A percentile compares a stretch with the other conserved stretches of the same genome.
Evolutionary conservation across 2,797 vertebrate species (phyloP).

Genomic region (Enteromius thamalakanensis): DNA sequence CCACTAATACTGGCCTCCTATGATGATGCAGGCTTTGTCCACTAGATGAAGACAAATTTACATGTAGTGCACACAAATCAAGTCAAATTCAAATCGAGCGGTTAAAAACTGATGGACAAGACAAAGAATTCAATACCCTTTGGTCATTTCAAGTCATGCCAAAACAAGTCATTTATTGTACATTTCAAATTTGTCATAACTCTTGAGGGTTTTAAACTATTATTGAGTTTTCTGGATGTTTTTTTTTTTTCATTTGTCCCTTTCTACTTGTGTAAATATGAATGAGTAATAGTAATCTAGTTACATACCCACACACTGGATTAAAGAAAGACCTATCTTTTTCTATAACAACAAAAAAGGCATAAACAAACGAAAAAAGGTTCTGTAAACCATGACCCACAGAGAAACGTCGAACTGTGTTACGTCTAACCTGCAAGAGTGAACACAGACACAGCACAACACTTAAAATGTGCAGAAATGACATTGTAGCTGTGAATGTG

Average conservation of each 20-base stretch:
- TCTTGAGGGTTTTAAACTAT: conserved; percentile 38
- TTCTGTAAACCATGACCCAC: conserved; percentile 28
- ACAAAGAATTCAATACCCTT: conserved; percentile 35
- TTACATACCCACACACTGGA: conserved; percentile 28
- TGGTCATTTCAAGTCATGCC: conserved; percentile 65
- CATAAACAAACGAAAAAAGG: not conserved
- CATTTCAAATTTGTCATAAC: conserved; percentile 67
- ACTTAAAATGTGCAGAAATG: conserved; percentile 30
- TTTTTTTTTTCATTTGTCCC: conserved; percentile 13
- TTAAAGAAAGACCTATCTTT: conserved; percentile 11
- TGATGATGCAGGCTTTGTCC: not conserved
- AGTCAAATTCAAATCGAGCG: not conserved
- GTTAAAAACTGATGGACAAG: not conserved
- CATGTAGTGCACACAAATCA: too few relatives aligned
- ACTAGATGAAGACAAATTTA: conserved; percentile 7
- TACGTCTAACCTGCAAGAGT: conserved; percentile 12
- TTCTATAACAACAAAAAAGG: conserved; percentile 13
- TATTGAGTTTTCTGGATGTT: conserved; percentile 18
- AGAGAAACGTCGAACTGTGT: not conserved
- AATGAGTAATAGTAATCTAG: conserved; percentile 36
- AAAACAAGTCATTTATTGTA: conserved; percentile 84
- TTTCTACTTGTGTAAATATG: conserved; percentile 39
- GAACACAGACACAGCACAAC: conserved; percentile 35
- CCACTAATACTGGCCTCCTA: not conserved
- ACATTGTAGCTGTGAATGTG: not conserved